Evolutionary conservation across 2,797 vertebrate genomes (phyloP).

Genomic region (Gobionotothen gibberifrons): DNA sequence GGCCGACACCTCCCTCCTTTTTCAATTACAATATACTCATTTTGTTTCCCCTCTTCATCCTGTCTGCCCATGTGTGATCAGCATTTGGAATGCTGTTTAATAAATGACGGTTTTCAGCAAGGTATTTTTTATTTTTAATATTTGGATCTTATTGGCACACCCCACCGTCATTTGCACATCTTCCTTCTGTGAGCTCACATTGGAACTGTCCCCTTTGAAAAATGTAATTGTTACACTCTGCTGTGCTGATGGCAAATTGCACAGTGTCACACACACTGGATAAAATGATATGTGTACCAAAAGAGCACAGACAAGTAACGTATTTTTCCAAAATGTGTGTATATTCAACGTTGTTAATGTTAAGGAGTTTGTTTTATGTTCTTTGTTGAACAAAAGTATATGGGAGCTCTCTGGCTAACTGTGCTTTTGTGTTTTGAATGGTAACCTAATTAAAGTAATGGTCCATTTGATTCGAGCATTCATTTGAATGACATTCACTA

Average conservation of each 20-base stretch:
- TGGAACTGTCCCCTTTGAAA: conserved; percentile 19
- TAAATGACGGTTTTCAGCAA: neutral
- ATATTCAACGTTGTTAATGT: conserved; percentile 2
- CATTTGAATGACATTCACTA: conserved; percentile 3
- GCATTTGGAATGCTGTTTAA: conserved; percentile 1
- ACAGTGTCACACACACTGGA: conserved; percentile 21
- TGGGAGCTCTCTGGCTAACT: neutral
- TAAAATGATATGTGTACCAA: neutral
- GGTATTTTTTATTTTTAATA: conserved; percentile 8
- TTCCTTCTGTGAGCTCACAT: conserved; percentile 15
- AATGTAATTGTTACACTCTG: conserved; percentile 38
- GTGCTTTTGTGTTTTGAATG: neutral
- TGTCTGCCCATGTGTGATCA: conserved; percentile 4
- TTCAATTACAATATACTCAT: conserved; percentile 16
- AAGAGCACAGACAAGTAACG: neutral
- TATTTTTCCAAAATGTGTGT: neutral
- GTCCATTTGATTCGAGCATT: conserved; percentile 1
- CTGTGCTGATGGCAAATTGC: conserved; percentile 32
- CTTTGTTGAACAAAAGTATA: neutral
- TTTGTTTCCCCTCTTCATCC: neutral
- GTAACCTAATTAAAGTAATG: neutral
- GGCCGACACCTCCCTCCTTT: conserved; percentile 1
- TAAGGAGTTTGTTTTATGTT: neutral
- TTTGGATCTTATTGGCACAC: conserved; percentile 32
- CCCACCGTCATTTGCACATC: conserved; percentile 33